Evolutionary conservation across 2,888 invertebrate species (phyloP).

Genomic region (Dicyrtoma fusca): DNA sequence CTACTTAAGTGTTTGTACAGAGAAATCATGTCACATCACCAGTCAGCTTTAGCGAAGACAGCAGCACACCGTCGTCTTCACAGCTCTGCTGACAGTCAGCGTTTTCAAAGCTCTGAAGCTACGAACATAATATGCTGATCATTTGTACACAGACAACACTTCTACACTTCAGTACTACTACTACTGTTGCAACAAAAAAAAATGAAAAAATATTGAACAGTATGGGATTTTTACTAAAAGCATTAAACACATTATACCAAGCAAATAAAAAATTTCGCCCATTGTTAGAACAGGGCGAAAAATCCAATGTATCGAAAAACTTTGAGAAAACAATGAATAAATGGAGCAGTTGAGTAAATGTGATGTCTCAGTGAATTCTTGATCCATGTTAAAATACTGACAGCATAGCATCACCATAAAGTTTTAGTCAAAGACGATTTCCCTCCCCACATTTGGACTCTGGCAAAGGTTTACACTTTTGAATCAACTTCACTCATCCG

Average conservation of each 20-base stretch:
- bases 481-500: too few species aligned
- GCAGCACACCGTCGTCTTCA: too few species aligned
- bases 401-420: too few species aligned
- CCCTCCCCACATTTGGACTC: too few species aligned
- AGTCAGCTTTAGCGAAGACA: neutral
- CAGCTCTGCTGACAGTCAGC: too few species aligned
- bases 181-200: conserved; percentile 2
- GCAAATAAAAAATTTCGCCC: conserved; percentile 4
- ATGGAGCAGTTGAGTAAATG: conserved; percentile 40
- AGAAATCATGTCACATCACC: neutral
- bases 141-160: conserved; percentile 4
- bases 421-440: too few species aligned
- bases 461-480: too few species aligned
- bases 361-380: too few species aligned
- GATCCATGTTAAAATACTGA: too few species aligned
- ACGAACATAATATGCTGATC: conserved; percentile 3
- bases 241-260: conserved; percentile 16
- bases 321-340: conserved; percentile 44
- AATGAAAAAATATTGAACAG: conserved; percentile 15
- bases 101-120: neutral
- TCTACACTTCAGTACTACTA: neutral
- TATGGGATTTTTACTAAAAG: conserved; percentile 18
- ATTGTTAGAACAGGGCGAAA: conserved; percentile 1
- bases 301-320: conserved; percentile 40
- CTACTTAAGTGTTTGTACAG: conserved; percentile 6